These are phyloP conservation scores for Puma concolor DNA, from an alignment of 2,113 vertebrate genomes.

Conservation along the genomic window DNA sequence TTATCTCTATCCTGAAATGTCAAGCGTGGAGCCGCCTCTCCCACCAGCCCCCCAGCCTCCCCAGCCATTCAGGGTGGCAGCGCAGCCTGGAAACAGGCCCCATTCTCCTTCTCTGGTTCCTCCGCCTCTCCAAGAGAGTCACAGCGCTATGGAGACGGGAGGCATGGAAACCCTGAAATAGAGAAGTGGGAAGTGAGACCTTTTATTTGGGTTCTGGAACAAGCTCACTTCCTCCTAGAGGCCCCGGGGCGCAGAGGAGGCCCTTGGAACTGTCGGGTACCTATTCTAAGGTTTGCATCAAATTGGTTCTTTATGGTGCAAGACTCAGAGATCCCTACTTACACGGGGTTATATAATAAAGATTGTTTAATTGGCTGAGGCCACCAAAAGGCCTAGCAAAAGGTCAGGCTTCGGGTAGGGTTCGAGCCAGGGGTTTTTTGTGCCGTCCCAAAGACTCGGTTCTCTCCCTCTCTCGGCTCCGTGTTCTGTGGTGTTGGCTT, in stretches of 20 bases:
- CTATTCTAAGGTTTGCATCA: neutral
- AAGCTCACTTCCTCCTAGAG: constrained; percentile 59
- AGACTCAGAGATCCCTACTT: neutral
- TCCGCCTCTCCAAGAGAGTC: constrained; percentile 47
- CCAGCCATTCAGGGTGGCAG: constrained; percentile 15
- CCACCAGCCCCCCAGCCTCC: neutral
- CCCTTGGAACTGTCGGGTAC: neutral
- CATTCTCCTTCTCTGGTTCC: constrained; percentile 38
- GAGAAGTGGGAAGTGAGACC: constrained; percentile 56
- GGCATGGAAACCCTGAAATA: constrained; percentile 77
- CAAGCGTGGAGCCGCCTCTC: constrained; percentile 54
- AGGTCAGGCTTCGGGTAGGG: neutral
- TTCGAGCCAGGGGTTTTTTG: neutral
- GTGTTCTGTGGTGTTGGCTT: neutral
- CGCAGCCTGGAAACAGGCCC: constrained; percentile 58
- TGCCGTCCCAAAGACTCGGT: neutral
- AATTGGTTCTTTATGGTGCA: neutral
- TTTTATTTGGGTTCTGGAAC: constrained; percentile 71
- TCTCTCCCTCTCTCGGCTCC: neutral
- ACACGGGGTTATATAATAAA: neutral
- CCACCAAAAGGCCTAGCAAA: neutral
- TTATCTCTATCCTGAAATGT: constrained; percentile 80
- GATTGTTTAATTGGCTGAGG: neutral
- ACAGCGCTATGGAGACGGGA: constrained; percentile 70
- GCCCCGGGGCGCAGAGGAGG: neutral